Evolutionary conservation across 2,888 invertebrate species (phyloP).

Genomic region (Agapostemon virescens): DNA sequence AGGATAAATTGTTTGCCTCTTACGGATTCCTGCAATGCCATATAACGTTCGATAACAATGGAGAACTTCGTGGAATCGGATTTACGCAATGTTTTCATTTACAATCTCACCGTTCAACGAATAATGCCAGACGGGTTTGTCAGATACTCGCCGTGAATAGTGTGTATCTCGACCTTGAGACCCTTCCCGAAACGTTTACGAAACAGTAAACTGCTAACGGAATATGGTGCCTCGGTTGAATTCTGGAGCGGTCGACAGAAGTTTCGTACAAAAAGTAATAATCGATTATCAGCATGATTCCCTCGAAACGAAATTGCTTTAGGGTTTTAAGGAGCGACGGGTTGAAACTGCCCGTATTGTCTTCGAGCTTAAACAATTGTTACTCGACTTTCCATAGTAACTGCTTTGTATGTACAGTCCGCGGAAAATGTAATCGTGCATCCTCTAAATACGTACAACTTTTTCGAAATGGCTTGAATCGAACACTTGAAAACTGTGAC

Average conservation of each 20-base stretch:
- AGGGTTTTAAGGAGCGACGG: neutral
- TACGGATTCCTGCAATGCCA: neutral
- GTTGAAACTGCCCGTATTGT: neutral
- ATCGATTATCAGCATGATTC: conserved; percentile 31
- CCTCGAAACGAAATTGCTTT: neutral
- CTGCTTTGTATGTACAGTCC: too few relatives aligned
- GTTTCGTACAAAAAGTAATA: conserved; percentile 24
- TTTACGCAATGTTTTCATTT: conserved; percentile 20
- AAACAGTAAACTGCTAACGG: neutral
- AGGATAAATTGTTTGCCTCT: neutral
- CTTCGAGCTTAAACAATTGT: neutral
- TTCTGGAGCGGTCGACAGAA: conserved; percentile 22
- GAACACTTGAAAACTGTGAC: too few relatives aligned
- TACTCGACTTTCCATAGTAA: neutral
- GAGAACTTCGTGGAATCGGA: neutral
- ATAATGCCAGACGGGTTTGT: neutral
- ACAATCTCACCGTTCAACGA: neutral
- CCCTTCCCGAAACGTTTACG: neutral
- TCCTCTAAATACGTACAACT: too few relatives aligned
- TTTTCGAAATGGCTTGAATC: too few relatives aligned
- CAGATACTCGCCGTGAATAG: neutral
- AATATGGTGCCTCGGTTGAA: neutral
- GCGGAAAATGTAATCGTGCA: too few relatives aligned
- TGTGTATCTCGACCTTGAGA: neutral
- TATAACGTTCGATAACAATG: neutral